Evolutionary conservation across 2,797 vertebrate species (phyloP).

Genomic region (Oreochromis grahami): DNA sequence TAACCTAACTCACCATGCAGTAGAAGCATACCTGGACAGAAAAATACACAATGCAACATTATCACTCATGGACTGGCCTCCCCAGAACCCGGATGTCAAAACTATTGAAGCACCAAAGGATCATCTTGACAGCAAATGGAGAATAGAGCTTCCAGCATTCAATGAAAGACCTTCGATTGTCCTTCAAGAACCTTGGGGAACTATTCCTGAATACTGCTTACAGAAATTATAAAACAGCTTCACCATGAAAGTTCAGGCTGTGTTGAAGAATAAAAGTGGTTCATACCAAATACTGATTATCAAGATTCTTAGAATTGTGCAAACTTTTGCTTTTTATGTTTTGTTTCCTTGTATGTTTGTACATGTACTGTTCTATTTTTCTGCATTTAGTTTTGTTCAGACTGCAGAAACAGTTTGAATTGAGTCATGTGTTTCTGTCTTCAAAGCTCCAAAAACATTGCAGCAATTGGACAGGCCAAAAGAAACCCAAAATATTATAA

Average conservation of each 20-base stretch:
- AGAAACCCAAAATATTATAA: neutral
- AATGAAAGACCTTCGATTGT: neutral
- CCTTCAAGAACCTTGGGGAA: neutral
- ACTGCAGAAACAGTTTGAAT: neutral
- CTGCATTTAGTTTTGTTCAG: neutral
- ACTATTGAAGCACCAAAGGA: neutral
- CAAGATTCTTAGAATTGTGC: neutral
- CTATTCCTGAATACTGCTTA: neutral
- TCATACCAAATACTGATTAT: neutral
- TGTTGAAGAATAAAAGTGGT: neutral
- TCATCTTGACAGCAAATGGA: neutral
- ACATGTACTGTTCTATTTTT: neutral
- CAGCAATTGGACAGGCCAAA: neutral
- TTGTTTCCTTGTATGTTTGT: neutral
- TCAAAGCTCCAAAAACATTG: neutral
- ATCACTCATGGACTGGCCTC: neutral
- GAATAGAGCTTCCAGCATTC: neutral
- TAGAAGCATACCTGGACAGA: neutral
- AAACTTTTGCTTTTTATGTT: neutral
- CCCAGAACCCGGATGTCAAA: accelerated
- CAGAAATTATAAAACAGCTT: neutral
- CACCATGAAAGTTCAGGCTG: neutral
- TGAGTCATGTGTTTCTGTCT: neutral
- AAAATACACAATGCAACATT: neutral
- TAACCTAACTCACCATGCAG: neutral